These are phyloP conservation scores for Drosophila mayaguana DNA, from an alignment of 2,888 invertebrate genomes.

Conservation along the genomic window DNA sequence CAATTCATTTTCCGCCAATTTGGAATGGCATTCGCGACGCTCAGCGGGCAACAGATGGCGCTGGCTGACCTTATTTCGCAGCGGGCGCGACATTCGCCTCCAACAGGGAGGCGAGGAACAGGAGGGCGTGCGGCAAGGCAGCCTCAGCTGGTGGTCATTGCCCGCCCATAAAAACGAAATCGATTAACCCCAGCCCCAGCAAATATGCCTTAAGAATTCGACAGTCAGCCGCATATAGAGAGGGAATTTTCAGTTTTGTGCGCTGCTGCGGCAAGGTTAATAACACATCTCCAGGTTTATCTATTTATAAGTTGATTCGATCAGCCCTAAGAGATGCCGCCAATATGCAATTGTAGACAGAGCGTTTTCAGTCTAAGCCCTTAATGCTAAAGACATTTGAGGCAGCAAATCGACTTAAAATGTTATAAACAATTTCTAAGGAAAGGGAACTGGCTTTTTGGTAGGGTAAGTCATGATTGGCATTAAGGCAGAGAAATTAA, in stretches of 20 bases:
- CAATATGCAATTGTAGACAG: background rate
- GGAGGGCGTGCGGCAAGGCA: background rate
- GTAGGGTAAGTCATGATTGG: background rate
- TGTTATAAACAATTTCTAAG: background rate
- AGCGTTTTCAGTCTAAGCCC: too few relatives aligned
- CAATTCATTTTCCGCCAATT: constrained; percentile 28
- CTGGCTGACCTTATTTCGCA: constrained; percentile 22
- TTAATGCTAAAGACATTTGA: too few relatives aligned
- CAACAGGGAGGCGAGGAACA: background rate
- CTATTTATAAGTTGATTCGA: constrained; percentile 7
- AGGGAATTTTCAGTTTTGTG: background rate
- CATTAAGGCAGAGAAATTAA: background rate
- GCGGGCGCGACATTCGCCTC: constrained; percentile 10
- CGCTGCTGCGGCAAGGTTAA: constrained; percentile 5
- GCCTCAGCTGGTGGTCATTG: constrained; percentile 19
- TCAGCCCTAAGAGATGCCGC: background rate
- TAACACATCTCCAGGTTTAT: constrained; percentile 2
- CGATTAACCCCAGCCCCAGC: constrained; percentile 3
- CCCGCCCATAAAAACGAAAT: constrained; percentile 12
- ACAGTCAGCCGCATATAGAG: background rate
- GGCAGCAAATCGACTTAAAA: background rate
- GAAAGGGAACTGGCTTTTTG: background rate
- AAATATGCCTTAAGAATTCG: background rate
- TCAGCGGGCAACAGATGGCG: constrained; percentile 10
- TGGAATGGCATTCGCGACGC: constrained; percentile 8